These are phyloP conservation scores for Harpagus bidentatus DNA, from an alignment of 2,113 vertebrate species.

Conservation along the genomic window DNA sequence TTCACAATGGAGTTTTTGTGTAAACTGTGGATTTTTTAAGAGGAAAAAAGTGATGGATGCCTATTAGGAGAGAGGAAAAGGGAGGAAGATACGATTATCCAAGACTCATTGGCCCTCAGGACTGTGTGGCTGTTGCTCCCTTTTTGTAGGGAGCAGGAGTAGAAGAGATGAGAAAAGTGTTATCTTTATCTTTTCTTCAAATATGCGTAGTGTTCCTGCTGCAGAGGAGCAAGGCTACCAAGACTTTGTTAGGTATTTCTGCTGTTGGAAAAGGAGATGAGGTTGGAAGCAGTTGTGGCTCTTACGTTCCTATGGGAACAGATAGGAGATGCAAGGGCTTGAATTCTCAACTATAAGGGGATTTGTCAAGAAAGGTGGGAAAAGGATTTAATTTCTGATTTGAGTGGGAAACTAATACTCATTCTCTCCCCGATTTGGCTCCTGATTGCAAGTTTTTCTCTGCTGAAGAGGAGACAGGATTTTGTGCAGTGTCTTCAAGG, in stretches of 20 bases:
- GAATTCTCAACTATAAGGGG: background rate
- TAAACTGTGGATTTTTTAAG: background rate
- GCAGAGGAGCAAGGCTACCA: background rate
- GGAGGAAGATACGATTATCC: background rate
- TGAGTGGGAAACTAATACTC: background rate
- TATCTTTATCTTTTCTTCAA: background rate
- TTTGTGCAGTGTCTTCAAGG: background rate
- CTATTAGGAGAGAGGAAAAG: background rate
- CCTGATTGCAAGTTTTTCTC: background rate
- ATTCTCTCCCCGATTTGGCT: background rate
- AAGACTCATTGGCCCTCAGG: background rate
- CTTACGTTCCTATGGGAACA: constrained; percentile 18
- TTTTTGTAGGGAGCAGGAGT: background rate
- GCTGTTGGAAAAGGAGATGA: background rate
- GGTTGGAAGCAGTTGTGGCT: background rate
- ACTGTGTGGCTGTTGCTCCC: background rate
- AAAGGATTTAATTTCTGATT: background rate
- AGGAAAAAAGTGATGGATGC: background rate
- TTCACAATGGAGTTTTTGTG: background rate
- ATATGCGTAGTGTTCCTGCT: background rate
- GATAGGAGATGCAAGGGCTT: background rate
- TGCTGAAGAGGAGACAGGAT: background rate
- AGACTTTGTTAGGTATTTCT: background rate
- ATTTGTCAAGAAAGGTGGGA: background rate
- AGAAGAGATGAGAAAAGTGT: background rate